Base-by-base conservation (phyloP, 2,113 vertebrate genomes). In the Mirza zaza region DNA sequence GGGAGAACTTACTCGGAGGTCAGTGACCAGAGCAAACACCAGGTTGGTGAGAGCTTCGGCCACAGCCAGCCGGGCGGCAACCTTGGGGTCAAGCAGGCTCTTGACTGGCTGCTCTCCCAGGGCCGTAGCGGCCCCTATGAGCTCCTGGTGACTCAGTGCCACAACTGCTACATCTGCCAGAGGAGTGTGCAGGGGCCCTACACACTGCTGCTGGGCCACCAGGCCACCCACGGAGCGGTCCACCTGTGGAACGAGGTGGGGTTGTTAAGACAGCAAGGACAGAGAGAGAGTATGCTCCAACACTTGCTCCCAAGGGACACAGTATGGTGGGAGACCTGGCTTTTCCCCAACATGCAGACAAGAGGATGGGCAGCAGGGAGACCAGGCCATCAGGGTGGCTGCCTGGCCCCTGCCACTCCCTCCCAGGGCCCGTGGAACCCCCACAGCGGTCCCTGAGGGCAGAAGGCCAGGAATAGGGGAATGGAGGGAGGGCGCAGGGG, bases 121-220 rank as follows among this genome's bases (percentile, higher is more conserved):
- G 4, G 99, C 99, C 0, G 99, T 99, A 34, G 99, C 99, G 0
- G 99, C 99, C 80, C 99, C 99, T 84, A 98, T 90, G 0, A 98
- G 98, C 93, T 99, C 98, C 11, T 99, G 99, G 3, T 99, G 99
- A 29, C 99, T 99, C 79, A 99, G 97, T 9, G 99, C 99, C 79
- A 99, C 99, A 50, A 99, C 99, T 0, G 99, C 99, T 36, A 99
- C 99, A 6, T 99, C 99, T 1, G 99, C 99, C 96, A 99, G 87
- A 1, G 99, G 99, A 5, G 99, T 99, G 97, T 99, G 99, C 45
- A 99, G 99, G 20, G 99, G 99, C 0, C 99, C 99, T 0, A 99
- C 99, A 27, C 99, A 99, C 97, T 99, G 99, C 97, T 99, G 99
- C 98, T 99, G 99, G 39, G 99, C 99, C 95, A 99, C 99, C 95